Conservation (phyloP, 2,888 invertebrate genomes). For the Troglohyphantes excavatus region DNA sequence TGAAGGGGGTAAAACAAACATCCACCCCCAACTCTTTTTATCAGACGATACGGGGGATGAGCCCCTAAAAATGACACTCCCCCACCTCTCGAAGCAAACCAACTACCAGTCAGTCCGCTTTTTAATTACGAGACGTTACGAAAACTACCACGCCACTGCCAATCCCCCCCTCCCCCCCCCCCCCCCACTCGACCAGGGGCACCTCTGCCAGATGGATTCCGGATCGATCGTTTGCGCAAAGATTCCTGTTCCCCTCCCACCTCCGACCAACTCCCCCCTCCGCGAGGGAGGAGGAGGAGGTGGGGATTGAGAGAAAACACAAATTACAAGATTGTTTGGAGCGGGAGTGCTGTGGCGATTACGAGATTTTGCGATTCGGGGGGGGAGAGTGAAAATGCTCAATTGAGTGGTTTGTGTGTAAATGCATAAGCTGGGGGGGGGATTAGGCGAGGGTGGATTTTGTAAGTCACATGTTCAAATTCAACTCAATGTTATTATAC, state of each 20-base stretch:
- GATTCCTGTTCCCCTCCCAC: not conserved
- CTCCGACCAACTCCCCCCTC: not conserved
- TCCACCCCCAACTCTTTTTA: not conserved
- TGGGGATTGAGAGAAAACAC: not conserved
- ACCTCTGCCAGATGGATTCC: constrained; percentile 3
- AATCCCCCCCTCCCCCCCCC: not conserved
- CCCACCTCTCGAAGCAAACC: not conserved
- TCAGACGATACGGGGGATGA: too few relatives aligned
- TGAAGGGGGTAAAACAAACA: not conserved
- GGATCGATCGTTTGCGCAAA: constrained; percentile 1
- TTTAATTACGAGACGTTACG: not conserved
- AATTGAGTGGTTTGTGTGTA: too few relatives aligned
- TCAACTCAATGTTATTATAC: too few relatives aligned
- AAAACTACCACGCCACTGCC: not conserved
- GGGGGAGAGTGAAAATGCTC: too few relatives aligned
- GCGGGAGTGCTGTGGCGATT: not conserved
- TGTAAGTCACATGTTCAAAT: too few relatives aligned
- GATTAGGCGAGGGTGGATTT: too few relatives aligned
- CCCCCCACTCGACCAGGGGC: not conserved
- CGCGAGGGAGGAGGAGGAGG: not conserved
- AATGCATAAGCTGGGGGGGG: too few relatives aligned
- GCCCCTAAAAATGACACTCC: too few relatives aligned
- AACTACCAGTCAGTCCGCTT: not conserved
- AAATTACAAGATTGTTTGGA: constrained; percentile 5
- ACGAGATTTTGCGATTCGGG: not conserved